Base-by-base conservation (phyloP, 1,140 invertebrate genomes). In the Sweltsa coloradensis region DNA sequence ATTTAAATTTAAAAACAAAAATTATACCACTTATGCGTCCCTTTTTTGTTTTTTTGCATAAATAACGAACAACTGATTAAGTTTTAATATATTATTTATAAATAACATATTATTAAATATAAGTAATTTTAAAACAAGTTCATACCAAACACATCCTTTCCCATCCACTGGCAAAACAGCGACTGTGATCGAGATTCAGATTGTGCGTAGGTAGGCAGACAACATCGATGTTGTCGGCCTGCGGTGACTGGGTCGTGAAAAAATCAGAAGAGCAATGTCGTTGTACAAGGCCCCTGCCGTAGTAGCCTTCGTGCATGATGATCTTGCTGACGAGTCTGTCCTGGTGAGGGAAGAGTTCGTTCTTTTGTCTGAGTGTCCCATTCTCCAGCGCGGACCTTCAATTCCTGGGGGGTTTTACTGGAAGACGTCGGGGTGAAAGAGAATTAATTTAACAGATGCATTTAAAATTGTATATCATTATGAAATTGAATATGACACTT, bases 91-190 rank as follows among this genome's bases (percentile, higher is more conserved):
- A 31, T n/a, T 31, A 31, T 31, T n/a, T 9, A 31, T 9, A 31
- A 31, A n/a, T 9, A n/a, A 31, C 7, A 31, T n/a, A 9, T 34
- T n/a, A 18, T 34, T 34, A 2, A 18, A 16, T 34, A 34, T n/a
- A 34, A 34, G 1, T 3, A 5, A 34, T 16, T 16, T n/a, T n/a
- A n/a, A n/a, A n/a, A n/a, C n/a, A n/a, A n/a, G n/a, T n/a, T n/a
- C 56, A 63, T 69, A 77, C 84, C 83, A 53, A 84, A 89, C 5
- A 71, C 59, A 53, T 81, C 73, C 60, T 86, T 89, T 22, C 88
- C 87, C 87, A 91, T 14, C 88, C 87, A 46, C 76, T 86, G 19
- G 82, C 85, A 43, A 78, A 75, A 59, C 88, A 92, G 3, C 72
- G 58, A 11, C 69, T 60, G 29, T 64, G 55, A 39, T 67, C 60